Percentiles rank a stretch among this genome's conserved stretches.
Evolutionary conservation across 2,888 invertebrate species (phyloP).

Genomic region (Listrodromus nycthemerus): DNA sequence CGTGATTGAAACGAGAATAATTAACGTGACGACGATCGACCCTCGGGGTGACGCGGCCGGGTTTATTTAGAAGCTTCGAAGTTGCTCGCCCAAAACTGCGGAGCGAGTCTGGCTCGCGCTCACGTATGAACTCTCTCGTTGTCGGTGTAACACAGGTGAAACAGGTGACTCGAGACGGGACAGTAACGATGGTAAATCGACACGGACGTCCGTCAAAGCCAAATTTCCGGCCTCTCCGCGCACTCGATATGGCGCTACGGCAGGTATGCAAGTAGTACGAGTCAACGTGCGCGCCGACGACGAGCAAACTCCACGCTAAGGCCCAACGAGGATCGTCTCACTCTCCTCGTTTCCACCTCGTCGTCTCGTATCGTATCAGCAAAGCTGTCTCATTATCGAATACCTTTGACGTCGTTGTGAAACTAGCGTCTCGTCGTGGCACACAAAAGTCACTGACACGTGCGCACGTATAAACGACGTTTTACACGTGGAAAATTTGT

Average conservation of each 20-base stretch:
- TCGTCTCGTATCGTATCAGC: background rate
- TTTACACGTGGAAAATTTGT: too few species aligned
- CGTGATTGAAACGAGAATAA: background rate
- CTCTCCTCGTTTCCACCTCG: too few species aligned
- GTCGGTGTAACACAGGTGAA: slow-evolving; percentile 39
- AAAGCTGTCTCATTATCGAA: slow-evolving; percentile 56
- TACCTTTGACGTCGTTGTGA: slow-evolving; percentile 52
- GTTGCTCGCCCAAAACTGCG: slow-evolving; percentile 36
- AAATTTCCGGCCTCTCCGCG: slow-evolving; percentile 63
- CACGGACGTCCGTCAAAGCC: slow-evolving; percentile 47
- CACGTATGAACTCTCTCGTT: slow-evolving; percentile 8
- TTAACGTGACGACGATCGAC: background rate
- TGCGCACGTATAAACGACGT: too few species aligned
- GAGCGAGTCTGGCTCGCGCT: slow-evolving; percentile 29
- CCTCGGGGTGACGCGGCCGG: background rate
- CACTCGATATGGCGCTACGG: background rate
- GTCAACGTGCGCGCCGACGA: slow-evolving; percentile 45
- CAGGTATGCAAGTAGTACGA: slow-evolving; percentile 51
- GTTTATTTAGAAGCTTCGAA: slow-evolving; percentile 17
- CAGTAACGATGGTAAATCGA: slow-evolving; percentile 7
- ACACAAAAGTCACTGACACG: too few species aligned
- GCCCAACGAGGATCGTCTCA: background rate
- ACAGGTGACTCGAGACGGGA: slow-evolving; percentile 28
- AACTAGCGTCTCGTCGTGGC: background rate
- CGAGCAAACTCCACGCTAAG: background rate